These are phyloP conservation scores for Meloidogyne floridensis DNA, from an alignment of 1,140 invertebrate species.

Conservation along the genomic window DNA sequence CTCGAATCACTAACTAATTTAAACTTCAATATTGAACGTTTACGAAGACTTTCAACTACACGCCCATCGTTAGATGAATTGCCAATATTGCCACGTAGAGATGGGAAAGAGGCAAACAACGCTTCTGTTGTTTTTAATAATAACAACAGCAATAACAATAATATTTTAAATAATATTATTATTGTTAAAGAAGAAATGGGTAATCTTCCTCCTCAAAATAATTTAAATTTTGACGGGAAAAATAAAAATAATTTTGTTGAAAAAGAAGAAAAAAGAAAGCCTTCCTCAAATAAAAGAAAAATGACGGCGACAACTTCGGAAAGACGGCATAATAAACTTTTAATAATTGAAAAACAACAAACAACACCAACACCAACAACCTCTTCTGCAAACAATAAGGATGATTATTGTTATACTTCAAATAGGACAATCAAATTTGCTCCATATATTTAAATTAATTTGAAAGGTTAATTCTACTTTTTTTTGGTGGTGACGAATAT, in stretches of 20 bases:
- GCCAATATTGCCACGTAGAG: conserved; percentile 22
- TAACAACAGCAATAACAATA: neutral
- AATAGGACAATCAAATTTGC: neutral
- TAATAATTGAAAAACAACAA: neutral
- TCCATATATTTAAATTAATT: neutral
- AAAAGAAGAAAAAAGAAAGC: no score
- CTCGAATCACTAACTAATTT: neutral
- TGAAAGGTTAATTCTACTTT: no score
- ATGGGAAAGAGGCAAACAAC: conserved; percentile 3
- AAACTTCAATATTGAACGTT: conserved; percentile 25
- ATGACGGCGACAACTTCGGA: neutral
- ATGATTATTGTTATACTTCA: neutral
- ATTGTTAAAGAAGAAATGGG: neutral
- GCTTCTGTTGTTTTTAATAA: no score
- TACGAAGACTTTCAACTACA: conserved; percentile 12
- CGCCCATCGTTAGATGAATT: conserved; percentile 23
- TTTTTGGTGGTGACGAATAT: no score
- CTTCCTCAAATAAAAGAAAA: neutral
- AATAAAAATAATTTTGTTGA: neutral
- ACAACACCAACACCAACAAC: neutral
- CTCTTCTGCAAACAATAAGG: neutral
- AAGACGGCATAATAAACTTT: neutral
- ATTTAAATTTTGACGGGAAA: no score
- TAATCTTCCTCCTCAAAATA: no score
- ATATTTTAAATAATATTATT: neutral